Percentiles rank a stretch among this genome's conserved stretches.
phyloP scores from a whole-genome alignment of 2,888 invertebrate species.

The Agonopterix subpropinquella region DNA sequence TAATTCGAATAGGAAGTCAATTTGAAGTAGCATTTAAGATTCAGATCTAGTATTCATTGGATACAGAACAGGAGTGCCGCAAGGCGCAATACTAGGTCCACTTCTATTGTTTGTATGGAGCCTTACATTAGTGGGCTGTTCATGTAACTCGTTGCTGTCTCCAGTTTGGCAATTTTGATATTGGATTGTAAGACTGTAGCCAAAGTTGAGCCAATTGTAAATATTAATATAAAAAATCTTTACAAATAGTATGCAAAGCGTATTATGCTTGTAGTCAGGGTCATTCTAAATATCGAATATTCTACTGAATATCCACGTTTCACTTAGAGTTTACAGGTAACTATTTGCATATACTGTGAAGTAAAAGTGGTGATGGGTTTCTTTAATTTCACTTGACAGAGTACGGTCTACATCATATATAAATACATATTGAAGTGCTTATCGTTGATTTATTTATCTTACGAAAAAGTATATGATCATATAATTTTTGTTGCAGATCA shows the following conservation, averaged over 20 bases:
- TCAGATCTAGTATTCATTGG: constrained; percentile 24
- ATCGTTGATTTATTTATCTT: too few species aligned
- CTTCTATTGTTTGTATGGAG: constrained; percentile 29
- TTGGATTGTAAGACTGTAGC: neutral
- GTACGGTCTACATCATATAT: too few species aligned
- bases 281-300: neutral
- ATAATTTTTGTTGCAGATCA: too few species aligned
- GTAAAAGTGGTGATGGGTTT: too few species aligned
- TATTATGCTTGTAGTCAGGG: too few species aligned
- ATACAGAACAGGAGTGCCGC: constrained; percentile 21
- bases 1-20: constrained; percentile 17
- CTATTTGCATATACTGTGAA: too few species aligned
- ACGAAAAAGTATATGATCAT: too few species aligned
- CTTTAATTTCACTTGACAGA: too few species aligned
- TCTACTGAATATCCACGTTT: neutral
- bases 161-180: neutral
- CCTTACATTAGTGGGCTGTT: constrained; percentile 2
- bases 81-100: constrained; percentile 19
- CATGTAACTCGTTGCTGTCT: neutral
- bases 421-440: too few species aligned
- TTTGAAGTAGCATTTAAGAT: constrained; percentile 24
- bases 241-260: too few species aligned
- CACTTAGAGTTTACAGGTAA: too few species aligned
- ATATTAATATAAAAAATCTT: neutral
- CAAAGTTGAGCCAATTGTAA: neutral